These are phyloP conservation scores for Gephyroberyx darwinii DNA, from an alignment of 2,797 vertebrate genomes.

Conservation along the genomic window DNA sequence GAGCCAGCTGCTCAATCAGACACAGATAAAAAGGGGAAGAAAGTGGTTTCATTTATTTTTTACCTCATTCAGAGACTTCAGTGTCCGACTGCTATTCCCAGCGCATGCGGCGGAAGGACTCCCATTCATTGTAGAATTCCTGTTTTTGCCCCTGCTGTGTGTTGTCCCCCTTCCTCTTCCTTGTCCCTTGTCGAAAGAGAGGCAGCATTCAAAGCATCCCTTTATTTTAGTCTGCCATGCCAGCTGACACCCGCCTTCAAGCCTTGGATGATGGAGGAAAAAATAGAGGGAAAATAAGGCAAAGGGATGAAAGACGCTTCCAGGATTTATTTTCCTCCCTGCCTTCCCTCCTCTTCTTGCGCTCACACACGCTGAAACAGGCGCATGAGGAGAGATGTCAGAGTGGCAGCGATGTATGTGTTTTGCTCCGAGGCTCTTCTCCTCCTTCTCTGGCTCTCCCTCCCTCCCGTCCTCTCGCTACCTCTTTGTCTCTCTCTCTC, in stretches of 20 bases:
- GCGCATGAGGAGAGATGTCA: conserved; percentile 67
- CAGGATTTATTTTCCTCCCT: conserved; percentile 55
- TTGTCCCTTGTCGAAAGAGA: conserved; percentile 73
- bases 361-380: conserved; percentile 55
- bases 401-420: conserved; percentile 64
- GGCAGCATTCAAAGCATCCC: conserved; percentile 84
- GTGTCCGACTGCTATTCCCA: conserved; percentile 82
- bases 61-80: conserved; percentile 87
- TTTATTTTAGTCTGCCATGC: conserved; percentile 73
- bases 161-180: conserved; percentile 67
- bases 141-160: conserved; percentile 63
- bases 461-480: conserved; percentile 43
- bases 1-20: conserved; percentile 40
- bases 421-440: conserved; percentile 63
- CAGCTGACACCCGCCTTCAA: conserved; percentile 73
- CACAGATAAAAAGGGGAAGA: conserved; percentile 39
- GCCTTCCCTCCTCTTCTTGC: conserved; percentile 49
- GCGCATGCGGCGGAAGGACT: conserved; percentile 80
- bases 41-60: conserved; percentile 55
- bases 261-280: conserved; percentile 63
- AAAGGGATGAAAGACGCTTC: conserved; percentile 54
- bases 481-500: conserved; percentile 27
- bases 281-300: conserved; percentile 38
- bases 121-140: conserved; percentile 85
- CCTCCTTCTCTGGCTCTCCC: conserved; percentile 60